A percentile compares a stretch with the other conserved stretches of the same genome.
Evolutionary conservation across 2,113 vertebrate genomes (phyloP).

Genomic region (Xiphophorus hellerii): DNA sequence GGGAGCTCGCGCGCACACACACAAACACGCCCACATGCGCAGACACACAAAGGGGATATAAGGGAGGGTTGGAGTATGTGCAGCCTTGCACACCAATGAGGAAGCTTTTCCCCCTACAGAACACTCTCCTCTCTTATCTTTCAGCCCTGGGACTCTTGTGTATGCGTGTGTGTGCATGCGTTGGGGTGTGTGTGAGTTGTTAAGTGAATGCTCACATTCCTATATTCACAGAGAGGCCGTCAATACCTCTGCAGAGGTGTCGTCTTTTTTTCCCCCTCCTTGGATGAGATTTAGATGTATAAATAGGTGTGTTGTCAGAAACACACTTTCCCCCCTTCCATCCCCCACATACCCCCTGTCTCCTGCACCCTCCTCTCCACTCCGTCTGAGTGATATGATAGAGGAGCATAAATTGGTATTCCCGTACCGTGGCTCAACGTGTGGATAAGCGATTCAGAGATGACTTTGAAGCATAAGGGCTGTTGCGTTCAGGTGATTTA

Average conservation of each 20-base stretch:
- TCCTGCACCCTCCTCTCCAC: conserved; percentile 1
- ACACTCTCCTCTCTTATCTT: conserved; percentile 77
- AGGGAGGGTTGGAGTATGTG: conserved; percentile 70
- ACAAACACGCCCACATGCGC: conserved; percentile 6
- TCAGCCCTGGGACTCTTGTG: conserved; percentile 41
- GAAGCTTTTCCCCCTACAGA: conserved; percentile 66
- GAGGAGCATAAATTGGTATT: conserved; percentile 64
- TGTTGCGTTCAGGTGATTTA: conserved; percentile 63
- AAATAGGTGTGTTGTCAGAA: conserved; percentile 34
- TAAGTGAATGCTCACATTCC: conserved; percentile 21
- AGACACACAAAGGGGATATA: conserved; percentile 60
- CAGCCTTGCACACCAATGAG: conserved; percentile 82
- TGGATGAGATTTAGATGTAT: conserved; percentile 33
- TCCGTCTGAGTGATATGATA: conserved; percentile 41
- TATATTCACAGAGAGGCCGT: conserved; percentile 20
- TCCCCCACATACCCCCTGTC: background rate
- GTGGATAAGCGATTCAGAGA: conserved; percentile 70
- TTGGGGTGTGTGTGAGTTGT: background rate
- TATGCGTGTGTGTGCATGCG: conserved; percentile 11
- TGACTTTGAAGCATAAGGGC: conserved; percentile 74
- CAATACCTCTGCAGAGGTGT: conserved; percentile 10
- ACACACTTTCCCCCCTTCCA: conserved; percentile 2
- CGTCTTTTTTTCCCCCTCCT: background rate
- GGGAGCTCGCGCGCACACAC: conserved; percentile 23
- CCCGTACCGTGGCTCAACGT: conserved; percentile 43